These are phyloP conservation scores for Chaetops frenatus DNA, from an alignment of 2,113 vertebrate species.

Conservation along the genomic window DNA sequence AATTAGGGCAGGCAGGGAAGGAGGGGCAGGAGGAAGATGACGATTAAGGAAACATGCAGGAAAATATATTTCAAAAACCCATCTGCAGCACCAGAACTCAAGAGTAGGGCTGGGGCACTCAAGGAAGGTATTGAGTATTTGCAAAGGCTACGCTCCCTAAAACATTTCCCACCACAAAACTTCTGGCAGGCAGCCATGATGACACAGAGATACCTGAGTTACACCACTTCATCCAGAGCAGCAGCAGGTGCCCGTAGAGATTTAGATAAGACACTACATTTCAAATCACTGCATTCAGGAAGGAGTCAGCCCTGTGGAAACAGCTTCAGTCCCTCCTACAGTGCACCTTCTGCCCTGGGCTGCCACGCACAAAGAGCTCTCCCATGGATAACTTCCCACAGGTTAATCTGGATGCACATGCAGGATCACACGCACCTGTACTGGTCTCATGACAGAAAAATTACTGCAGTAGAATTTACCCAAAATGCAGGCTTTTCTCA, in stretches of 20 bases:
- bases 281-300: slow-evolving; percentile 13
- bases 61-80: background rate
- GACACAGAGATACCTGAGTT: background rate
- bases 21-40: background rate
- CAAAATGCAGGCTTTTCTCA: background rate
- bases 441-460: background rate
- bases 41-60: background rate
- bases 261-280: background rate
- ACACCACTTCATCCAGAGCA: background rate
- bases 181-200: background rate
- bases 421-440: background rate
- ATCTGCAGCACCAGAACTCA: background rate
- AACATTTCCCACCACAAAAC: background rate
- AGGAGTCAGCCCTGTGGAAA: background rate
- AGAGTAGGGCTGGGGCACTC: background rate
- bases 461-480: background rate
- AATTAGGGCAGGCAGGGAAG: background rate
- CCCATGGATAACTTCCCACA: background rate
- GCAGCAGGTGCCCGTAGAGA: background rate
- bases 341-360: slow-evolving; percentile 25
- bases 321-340: slow-evolving; percentile 12
- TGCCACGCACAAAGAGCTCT: background rate
- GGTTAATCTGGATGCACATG: slow-evolving; percentile 13
- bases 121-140: background rate
- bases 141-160: background rate